Conservation (phyloP, 2,113 vertebrate genomes). For the Pyrgilauda ruficollis region DNA sequence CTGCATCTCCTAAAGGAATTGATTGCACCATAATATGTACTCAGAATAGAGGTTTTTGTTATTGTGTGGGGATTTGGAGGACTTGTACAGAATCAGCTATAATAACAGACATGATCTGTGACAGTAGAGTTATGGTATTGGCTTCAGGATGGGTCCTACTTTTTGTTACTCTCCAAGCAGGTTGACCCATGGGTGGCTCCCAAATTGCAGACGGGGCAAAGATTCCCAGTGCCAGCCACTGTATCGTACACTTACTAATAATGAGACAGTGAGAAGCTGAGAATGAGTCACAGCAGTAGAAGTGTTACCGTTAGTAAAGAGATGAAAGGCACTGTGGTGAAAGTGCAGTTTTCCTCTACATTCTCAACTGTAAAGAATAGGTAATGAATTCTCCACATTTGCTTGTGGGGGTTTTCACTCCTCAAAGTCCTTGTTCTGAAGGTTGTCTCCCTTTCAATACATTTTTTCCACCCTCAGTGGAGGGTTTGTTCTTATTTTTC, state of each 20-base stretch:
- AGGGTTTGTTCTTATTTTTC: background rate
- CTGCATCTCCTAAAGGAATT: conserved; percentile 15
- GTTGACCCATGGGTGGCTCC: background rate
- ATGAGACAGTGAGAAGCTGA: background rate
- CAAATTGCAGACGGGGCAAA: background rate
- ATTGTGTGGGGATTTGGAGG: background rate
- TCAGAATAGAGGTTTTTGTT: background rate
- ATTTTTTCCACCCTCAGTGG: background rate
- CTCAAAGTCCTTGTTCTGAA: background rate
- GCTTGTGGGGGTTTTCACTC: background rate
- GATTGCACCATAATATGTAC: background rate
- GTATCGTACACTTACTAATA: background rate
- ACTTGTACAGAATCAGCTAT: background rate
- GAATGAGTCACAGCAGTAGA: background rate
- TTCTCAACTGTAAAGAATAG: background rate
- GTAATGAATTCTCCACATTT: background rate
- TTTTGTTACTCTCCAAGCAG: background rate
- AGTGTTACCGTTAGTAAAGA: background rate
- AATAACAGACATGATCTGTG: background rate
- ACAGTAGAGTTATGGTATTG: background rate
- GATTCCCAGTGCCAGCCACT: background rate
- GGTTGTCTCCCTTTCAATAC: rapidly evolving
- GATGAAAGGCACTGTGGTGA: background rate
- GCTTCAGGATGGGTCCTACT: background rate
- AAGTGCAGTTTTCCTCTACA: background rate